Evolutionary conservation across 2,113 vertebrate genomes (phyloP), one percentile per base, ranked within the genome.

Genomic region (Shinisaurus crocodilurus): DNA sequence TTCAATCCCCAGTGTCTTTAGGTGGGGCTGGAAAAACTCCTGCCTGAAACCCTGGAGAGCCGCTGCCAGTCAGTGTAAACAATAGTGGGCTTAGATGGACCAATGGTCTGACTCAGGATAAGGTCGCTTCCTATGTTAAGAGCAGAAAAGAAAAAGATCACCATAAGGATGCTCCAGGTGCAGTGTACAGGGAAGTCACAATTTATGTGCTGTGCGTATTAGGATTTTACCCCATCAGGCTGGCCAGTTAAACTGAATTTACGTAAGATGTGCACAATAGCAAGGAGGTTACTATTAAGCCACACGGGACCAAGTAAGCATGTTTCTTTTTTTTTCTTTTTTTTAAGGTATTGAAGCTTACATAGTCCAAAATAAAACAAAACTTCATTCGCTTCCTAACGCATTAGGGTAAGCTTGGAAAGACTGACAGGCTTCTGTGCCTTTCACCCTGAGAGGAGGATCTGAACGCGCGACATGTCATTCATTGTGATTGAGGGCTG

Each of bases 221-320:
- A 54, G 54, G 54, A 12, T 54, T 54, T 54, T 54, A 54, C 18
- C 18, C 20, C 20, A 6, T 69, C 23, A 6, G 27, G 27, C 10
- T 70, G 5, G 10, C 32, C 12, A 32, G 27, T 79, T 79, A 45
- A 25, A 77, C 45, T 50, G 40, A 2, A 79, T 79, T 48, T 48
- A 10, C 9, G 48, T 45, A 79, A 25, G 18, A 37, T 37, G 9
- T 63, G 18, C 54, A 37, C 18, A 43, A 25, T 43, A 76, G 37
- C 76, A 48, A 45, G 48, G 29, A 12, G 25, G 76, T 50, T 15
- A 32, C 7, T 2, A 15, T 3, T 3, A 0, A 5, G 3, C 57
- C 48, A 8, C 9, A 4, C 34, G 0, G 16, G 48, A 0, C 0
- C 18, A 2, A 8, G 2, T 40, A 0, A 23, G 37, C 2, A 15